Evolutionary conservation across 2,888 invertebrate species (phyloP).

Genomic region (Plagiodera versicolora): DNA sequence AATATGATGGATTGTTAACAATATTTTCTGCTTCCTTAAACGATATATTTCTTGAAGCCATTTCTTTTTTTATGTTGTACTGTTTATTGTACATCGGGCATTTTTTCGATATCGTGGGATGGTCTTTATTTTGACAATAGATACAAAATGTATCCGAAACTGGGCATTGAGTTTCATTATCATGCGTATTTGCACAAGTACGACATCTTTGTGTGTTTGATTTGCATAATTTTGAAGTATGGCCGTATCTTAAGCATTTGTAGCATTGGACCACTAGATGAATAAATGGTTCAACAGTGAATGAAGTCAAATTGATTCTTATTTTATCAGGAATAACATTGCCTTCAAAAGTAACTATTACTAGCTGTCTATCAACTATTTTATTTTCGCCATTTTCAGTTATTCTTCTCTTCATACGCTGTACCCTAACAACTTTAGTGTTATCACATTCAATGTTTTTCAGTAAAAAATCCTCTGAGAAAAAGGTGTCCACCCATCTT

Average conservation of each 20-base stretch:
- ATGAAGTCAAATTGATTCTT: conserved; percentile 6
- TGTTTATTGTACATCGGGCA: conserved; percentile 7
- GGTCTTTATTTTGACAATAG: conserved; percentile 2
- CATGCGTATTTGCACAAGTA: not conserved
- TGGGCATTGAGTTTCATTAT: not conserved
- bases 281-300: conserved; percentile 5
- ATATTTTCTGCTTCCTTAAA: conserved; percentile 13
- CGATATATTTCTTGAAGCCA: conserved; percentile 8
- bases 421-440: not conserved
- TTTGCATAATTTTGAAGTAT: not conserved
- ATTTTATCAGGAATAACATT: conserved; percentile 2
- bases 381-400: not conserved
- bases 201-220: not conserved
- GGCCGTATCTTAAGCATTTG: not conserved
- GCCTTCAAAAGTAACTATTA: conserved; percentile 1
- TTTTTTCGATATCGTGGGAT: not conserved
- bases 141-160: conserved; percentile 1
- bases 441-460: not conserved
- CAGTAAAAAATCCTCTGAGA: not conserved
- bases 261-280: conserved; percentile 9
- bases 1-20: conserved; percentile 3
- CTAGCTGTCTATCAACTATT: conserved; percentile 4
- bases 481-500: conserved; percentile 3
- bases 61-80: conserved; percentile 13
- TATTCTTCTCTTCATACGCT: conserved; percentile 4